phyloP scores from a whole-genome alignment of 2,113 vertebrate genomes.

The Stegostoma tigrinum region DNA sequence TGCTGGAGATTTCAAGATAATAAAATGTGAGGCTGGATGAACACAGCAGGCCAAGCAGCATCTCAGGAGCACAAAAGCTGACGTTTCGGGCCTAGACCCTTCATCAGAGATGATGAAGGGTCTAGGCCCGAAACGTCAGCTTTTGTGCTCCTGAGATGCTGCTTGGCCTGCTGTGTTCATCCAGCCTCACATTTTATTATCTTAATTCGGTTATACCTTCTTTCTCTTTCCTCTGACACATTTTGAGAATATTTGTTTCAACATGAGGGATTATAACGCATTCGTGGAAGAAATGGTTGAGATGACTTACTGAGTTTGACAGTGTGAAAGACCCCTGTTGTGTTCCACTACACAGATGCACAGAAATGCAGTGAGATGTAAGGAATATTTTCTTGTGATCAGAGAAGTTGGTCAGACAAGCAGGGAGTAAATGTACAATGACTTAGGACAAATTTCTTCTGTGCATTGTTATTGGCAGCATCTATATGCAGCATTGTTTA shows the following conservation, averaged over 20 bases:
- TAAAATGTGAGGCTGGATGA: no score
- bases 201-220: neutral
- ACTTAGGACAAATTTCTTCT: neutral
- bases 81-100: no score
- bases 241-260: neutral
- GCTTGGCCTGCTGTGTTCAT: no score
- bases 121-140: no score
- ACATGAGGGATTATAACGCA: neutral
- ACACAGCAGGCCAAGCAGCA: no score
- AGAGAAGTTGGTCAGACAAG: neutral
- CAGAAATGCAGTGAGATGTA: neutral
- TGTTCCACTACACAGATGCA: neutral
- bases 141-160: no score
- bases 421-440: slow-evolving; percentile 5
- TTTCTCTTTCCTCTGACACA: neutral
- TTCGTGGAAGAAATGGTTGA: neutral
- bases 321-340: neutral
- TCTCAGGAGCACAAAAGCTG: no score
- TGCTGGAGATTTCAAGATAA: no score
- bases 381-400: neutral
- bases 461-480: neutral
- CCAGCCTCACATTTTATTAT: no score
- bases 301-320: neutral
- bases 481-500: neutral
- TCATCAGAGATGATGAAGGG: no score